Base-by-base conservation (phyloP, 1,140 invertebrate genomes). In the Cyphomyrmex costatus region DNA sequence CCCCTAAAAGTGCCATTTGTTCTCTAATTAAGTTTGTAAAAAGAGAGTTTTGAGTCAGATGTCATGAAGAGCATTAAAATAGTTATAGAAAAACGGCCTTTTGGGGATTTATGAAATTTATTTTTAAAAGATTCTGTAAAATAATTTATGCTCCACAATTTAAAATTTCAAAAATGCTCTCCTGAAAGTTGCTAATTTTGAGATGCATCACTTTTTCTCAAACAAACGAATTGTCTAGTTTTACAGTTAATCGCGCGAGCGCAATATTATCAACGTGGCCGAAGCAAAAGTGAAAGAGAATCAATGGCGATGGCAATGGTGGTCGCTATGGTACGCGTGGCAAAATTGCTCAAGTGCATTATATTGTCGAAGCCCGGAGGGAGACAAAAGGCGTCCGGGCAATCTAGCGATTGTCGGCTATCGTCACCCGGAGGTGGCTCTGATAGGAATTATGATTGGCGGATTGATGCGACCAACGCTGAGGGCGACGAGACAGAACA, bases 361-460 rank as follows among this genome's bases (percentile, higher is more conserved):
- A 77, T 77, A 77, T 56, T 74, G 56, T 49, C 74, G 76, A 83
- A 65, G 86, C 60, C 56, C 49, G 42, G 61, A 56, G 87, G 86
- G 90, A 92, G 91, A 94, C 93, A 95, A 94, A 93, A 92, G 92
- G 92, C 93, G 93, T 93, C 93, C 93, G 93, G 93, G 91, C 90
- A 92, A 94, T 94, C 89, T 91, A 88, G 79, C 92, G 92, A 93
- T 93, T 93, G 93, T 92, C 91, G 92, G 71, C 89, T 93, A 94
- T 95, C 94, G 94, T 95, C 94, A 95, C 94, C 92, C 94, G 93
- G 93, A 95, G 95, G 94, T 95, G 95, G 92, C 95, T 95, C 93
- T 94, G 94, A 95, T 95, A 92, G 91, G 94, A 94, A 95, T 95
- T 95, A 95, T 94, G 94, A 95, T 95, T 95, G 94, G 94, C 91